Percentiles rank a stretch among this genome's conserved stretches.
phyloP scores from a whole-genome alignment of 2,888 invertebrate species.

The Eupsilia transversa region DNA sequence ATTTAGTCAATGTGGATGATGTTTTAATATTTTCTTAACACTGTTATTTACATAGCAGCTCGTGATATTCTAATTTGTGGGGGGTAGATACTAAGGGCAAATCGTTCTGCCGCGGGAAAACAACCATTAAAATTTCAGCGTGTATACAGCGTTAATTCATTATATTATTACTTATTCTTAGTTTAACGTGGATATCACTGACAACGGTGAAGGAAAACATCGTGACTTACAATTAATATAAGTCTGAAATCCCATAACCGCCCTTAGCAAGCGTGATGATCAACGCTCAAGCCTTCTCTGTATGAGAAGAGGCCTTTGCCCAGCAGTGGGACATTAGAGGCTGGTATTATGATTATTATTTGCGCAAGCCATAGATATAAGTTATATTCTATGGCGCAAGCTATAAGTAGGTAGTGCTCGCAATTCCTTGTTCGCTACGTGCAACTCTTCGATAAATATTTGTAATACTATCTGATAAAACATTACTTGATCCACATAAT shows the following conservation, averaged over 20 bases:
- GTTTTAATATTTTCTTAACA: too few species aligned
- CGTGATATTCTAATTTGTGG: too few species aligned
- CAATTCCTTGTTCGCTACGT: too few species aligned
- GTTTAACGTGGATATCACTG: background rate
- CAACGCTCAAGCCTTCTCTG: background rate
- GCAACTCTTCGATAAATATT: background rate
- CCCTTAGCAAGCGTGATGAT: background rate
- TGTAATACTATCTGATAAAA: background rate
- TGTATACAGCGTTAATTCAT: too few species aligned
- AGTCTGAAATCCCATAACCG: background rate
- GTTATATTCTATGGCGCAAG: too few species aligned
- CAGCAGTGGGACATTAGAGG: background rate
- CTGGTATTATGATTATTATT: background rate
- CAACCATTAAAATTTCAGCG: too few species aligned
- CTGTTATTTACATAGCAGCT: too few species aligned
- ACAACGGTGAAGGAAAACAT: too few species aligned
- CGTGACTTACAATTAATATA: background rate
- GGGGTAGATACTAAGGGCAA: too few species aligned
- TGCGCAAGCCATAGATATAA: background rate
- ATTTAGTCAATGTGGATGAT: too few species aligned
- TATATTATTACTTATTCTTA: background rate
- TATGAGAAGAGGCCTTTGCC: background rate
- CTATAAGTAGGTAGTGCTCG: background rate
- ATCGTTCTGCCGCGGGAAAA: too few species aligned
- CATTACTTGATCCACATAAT: conserved; percentile 87